Percentiles rank a stretch among this genome's conserved stretches.
Conservation (phyloP, 2,113 vertebrate genomes). For the Semicossyphus pulcher region DNA sequence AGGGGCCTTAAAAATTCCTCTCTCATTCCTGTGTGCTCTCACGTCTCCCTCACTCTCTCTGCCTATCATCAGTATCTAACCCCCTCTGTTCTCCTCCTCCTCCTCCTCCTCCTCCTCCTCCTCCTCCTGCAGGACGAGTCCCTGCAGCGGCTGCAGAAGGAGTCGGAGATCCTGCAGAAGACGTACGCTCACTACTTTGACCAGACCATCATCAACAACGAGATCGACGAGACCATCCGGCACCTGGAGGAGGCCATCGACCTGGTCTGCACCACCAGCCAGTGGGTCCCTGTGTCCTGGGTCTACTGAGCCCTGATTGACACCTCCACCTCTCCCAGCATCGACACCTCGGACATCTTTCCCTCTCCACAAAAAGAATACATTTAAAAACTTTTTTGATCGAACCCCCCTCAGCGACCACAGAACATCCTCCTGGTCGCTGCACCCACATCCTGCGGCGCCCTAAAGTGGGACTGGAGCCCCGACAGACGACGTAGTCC, state of each 20-base stretch:
- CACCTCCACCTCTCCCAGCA: constrained; percentile 14
- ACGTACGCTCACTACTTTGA: constrained; percentile 99
- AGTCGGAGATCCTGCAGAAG: constrained; percentile 97
- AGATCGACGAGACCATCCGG: constrained; percentile 99
- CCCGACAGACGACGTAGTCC: constrained; percentile 91
- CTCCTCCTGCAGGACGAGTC: constrained; percentile 91
- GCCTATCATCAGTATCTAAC: not conserved
- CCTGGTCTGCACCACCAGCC: constrained; percentile 95
- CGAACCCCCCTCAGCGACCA: constrained; percentile 1
- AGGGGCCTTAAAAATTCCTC: not conserved
- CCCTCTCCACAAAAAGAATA: constrained; percentile 65
- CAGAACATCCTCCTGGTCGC: constrained; percentile 76
- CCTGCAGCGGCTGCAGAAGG: constrained; percentile 98
- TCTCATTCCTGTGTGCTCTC: not conserved
- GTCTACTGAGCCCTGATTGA: constrained; percentile 90
- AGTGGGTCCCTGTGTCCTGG: constrained; percentile 99
- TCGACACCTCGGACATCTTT: constrained; percentile 18
- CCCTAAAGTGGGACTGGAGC: constrained; percentile 84
- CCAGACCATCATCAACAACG: constrained; percentile 99
- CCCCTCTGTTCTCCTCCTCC: constrained; percentile 52
- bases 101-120: constrained; percentile 66
- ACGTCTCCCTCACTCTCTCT: not conserved
- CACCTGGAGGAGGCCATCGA: constrained; percentile 98
- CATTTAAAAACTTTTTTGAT: constrained; percentile 81
- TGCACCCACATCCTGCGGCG: constrained; percentile 76